Base-by-base conservation (phyloP, 1,140 invertebrate genomes). In the Drosophila eugracilis region DNA sequence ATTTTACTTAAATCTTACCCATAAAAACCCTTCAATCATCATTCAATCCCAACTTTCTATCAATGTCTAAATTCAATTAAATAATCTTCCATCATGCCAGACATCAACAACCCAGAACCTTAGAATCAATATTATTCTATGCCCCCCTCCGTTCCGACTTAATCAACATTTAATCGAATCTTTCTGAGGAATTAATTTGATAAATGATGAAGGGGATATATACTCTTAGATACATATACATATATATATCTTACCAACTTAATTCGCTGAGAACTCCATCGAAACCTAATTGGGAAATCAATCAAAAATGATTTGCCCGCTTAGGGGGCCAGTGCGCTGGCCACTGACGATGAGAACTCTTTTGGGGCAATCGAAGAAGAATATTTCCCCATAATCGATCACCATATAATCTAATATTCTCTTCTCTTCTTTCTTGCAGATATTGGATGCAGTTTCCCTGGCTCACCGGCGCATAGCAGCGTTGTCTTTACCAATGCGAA, bases 391-490 rank as follows among this genome's bases (percentile, higher is more conserved):
- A 7, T 47, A 53, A 73, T 73, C 50, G 24, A 49, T 76, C 19
- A 14, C 17, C 45, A 24, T 15, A 28, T 48, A 30, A 41, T 50
- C 45, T 52, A 50, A 59, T 53, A n/a, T 37, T 49, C 2, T 28
- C 2, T 28, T 14, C 21, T 57, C 22, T 45, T 41, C 5, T 66
- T 12, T 10, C 19, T 75, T 12, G 28, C 45, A 91, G 89, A 91
- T 67, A 67, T 49, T 28, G 75, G 78, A 24, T 98, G 97, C 91
- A 94, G 95, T 48, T 98, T 97, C 92, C 97, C 97, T n/a, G 97
- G 97, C n/a, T 95, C 96, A 1, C 97, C 97, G 19, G 96, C 97
- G 1, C 97, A 98, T 92, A 96, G 95, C 42, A 94, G 92, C 32
- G 95, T 98, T 4, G 93, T 94, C 1, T 97, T 98, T 92, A 95